phyloP scores from a whole-genome alignment of 1,140 invertebrate genomes.

The Drosophila sulfurigaster region DNA sequence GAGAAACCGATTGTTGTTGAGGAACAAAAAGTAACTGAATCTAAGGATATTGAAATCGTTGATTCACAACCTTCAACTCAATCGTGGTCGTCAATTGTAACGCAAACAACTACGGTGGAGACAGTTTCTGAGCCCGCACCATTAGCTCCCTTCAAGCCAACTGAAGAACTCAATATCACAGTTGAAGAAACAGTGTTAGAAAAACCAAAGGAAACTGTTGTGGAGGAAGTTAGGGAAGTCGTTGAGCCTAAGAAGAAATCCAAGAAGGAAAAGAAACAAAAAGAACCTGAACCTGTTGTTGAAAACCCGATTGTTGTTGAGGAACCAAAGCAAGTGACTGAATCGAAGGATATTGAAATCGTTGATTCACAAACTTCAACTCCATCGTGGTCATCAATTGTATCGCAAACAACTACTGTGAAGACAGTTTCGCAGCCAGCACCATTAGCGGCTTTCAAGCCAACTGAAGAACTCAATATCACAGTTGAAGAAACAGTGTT shows the following conservation, averaged over 20 bases:
- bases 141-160: conserved; percentile 20
- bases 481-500: neutral
- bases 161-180: conserved; percentile 18
- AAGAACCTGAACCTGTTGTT: too few relatives aligned
- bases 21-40: neutral
- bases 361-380: neutral
- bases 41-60: neutral
- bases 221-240: neutral
- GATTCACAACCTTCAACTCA: neutral
- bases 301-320: neutral
- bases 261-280: neutral
- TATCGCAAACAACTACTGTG: neutral
- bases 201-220: neutral
- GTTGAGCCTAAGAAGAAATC: neutral
- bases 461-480: conserved; percentile 1
- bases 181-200: conserved; percentile 12
- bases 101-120: conserved; percentile 19
- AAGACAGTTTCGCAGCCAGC: neutral
- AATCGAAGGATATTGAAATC: neutral
- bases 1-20: too few relatives aligned
- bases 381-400: neutral
- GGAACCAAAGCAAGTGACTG: neutral
- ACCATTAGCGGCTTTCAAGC: conserved; percentile 16
- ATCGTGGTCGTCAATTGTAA: conserved; percentile 53
- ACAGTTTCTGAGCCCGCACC: neutral